Base-by-base conservation (phyloP, 2,113 vertebrate species). In the Pao palembangensis region DNA sequence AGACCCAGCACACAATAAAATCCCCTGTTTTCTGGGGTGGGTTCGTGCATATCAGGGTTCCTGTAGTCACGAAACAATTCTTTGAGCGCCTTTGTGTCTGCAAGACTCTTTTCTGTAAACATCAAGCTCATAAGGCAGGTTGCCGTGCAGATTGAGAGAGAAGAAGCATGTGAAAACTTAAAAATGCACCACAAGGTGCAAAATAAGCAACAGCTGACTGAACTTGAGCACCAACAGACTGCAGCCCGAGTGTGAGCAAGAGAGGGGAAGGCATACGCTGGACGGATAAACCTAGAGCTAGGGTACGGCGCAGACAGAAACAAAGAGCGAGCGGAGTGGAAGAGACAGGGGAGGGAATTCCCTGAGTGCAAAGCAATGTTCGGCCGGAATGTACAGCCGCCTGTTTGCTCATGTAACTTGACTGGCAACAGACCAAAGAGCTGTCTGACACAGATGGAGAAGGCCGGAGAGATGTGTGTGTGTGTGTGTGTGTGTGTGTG, bases 371-470 rank as follows among this genome's bases (percentile, higher is more conserved):
- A 78, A 83, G 75, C 62, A 76, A 74, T 85, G 73, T 80, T 78
- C 61, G 70, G 61, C 76, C 75, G 83, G 87, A 89, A 90, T 89
- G 87, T 71, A 55, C 76, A 56, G 70, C 78, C 82, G 79, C 83
- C 83, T 88, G 87, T 87, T 88, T 61, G 55, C 81, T 87, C 85
- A 82, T 89, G 86, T 86, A 88, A 81, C 77, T 71, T 52, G 55
- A 62, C 79, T 86, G 88, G 87, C 83, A 79, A 73, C 61, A 56
- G 61, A 73, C 84, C 83, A 84, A 66, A 75, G 28, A 82, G 55
- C 72, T 80, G 81, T 86, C 80, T 49, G 64, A 75, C 57, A 78
- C 61, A 50, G 20, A 47, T 51, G 17, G 46, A 18, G 47, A 47
- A 62, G 47, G 55, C n/a, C 44, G 46, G 50, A 42, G 51, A n/a